Base-by-base conservation (phyloP, 2,113 vertebrate species). In the Oncorhynchus kisutch region DNA sequence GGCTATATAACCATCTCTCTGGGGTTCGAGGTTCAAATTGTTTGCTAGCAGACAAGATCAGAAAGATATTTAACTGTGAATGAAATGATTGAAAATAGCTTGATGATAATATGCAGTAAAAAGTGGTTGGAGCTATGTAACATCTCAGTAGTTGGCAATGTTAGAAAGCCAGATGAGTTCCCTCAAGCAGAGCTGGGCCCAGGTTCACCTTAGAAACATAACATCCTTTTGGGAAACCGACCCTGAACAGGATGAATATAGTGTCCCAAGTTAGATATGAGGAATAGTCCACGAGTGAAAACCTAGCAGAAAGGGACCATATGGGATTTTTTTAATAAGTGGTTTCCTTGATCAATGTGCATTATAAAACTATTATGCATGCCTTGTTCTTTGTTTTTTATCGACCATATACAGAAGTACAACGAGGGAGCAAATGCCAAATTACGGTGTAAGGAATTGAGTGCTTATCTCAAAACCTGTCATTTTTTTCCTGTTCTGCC, bases 331-430 rank as follows among this genome's bases (percentile, higher is more conserved):
- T 78, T 86, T 77, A 78, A 75, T 84, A 74, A 79, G 80, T 78
- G 83, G 81, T 85, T 82, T 90, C 86, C 83, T 88, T 90, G 72
- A 87, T 88, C 80, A 83, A 85, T 87, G 85, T 92, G 87, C 88
- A 86, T 91, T 89, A 91, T 81, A 77, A 84, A 86, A 85, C 82
- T 88, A 91, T 92, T 91, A 90, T 92, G 93, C 93, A 94, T 94
- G 92, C 89, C 89, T 92, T 92, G 84, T 89, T 88, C 75, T 88
- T 87, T 91, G 77, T 83, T 83, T 75, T 88, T 77, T 84, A 75
- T 84, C 80, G 73, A 87, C 80, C 81, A 86, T 85, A 81, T 86
- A 82, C 77, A 77, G 83, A 59, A 80, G 70, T 86, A 75, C 69
- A 84, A 73, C 64, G 70, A 82, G 82, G 78, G 81, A 76, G 67